A percentile compares a stretch with the other conserved stretches of the same genome.
Evolutionary conservation across 2,113 vertebrate genomes (phyloP).

Genomic region (Puntigrus tetrazona): DNA sequence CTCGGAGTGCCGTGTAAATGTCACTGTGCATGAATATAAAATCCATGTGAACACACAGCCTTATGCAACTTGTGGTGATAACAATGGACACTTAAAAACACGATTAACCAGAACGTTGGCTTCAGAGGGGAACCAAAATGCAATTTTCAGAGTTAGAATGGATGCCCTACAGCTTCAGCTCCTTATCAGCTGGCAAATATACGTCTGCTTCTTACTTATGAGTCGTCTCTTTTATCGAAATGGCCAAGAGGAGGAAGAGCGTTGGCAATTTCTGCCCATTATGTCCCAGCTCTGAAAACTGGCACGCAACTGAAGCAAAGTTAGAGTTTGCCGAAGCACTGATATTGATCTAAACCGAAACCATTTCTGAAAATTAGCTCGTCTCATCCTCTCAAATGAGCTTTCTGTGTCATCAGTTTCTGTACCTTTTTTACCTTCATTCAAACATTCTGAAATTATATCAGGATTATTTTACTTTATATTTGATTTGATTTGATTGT

Average conservation of each 20-base stretch:
- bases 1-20: background rate
- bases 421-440: background rate
- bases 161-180: background rate
- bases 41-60: background rate
- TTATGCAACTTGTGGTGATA: background rate
- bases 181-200: conserved; percentile 37
- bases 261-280: background rate
- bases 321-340: background rate
- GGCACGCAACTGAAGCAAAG: background rate
- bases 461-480: background rate
- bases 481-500: too few species aligned
- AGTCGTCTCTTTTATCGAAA: background rate
- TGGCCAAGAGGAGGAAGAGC: background rate
- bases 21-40: background rate
- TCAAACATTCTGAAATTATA: background rate
- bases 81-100: conserved; percentile 1
- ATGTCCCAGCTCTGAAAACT: background rate
- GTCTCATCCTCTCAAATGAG: background rate
- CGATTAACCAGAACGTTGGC: background rate
- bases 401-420: background rate
- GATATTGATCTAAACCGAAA: conserved; percentile 12
- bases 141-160: conserved; percentile 47
- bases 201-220: background rate
- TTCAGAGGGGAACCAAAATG: conserved; percentile 35
- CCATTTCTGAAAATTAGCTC: background rate